Evolutionary conservation across 2,888 invertebrate genomes (phyloP).

Genomic region (Cheiracanthium punctorium): DNA sequence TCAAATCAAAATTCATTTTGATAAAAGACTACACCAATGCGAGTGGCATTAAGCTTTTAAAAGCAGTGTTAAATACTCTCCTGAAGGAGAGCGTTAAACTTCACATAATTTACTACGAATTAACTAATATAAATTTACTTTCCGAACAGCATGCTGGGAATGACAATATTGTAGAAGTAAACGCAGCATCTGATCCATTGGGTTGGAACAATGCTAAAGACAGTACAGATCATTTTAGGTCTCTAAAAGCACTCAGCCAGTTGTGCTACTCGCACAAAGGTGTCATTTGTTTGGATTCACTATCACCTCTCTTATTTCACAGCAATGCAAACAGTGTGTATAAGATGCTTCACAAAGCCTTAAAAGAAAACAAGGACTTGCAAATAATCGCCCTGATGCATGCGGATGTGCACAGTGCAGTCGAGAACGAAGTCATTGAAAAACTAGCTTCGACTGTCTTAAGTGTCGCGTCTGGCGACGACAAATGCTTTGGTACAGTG

Average conservation of each 20-base stretch:
- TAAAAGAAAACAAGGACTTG: too few species aligned
- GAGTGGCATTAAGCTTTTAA: too few species aligned
- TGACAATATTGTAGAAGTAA: too few species aligned
- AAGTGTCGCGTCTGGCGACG: background rate
- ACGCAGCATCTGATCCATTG: slow-evolving; percentile 29
- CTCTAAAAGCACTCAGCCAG: background rate
- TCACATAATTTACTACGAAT: too few species aligned
- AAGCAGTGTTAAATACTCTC: too few species aligned
- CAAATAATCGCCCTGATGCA: slow-evolving; percentile 39
- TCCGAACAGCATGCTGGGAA: too few species aligned
- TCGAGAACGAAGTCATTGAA: slow-evolving; percentile 29
- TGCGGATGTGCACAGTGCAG: slow-evolving; percentile 23
- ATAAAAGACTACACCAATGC: too few species aligned
- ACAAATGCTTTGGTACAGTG: background rate
- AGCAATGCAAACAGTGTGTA: slow-evolving; percentile 28
- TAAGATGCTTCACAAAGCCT: slow-evolving; percentile 27
- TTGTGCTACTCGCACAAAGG: slow-evolving; percentile 13
- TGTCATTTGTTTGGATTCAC: slow-evolving; percentile 33
- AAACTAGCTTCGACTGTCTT: slow-evolving; percentile 36
- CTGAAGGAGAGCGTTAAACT: slow-evolving; percentile 16
- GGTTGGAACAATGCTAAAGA: slow-evolving; percentile 18
- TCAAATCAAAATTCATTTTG: too few species aligned
- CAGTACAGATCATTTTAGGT: background rate
- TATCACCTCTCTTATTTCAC: slow-evolving; percentile 38
- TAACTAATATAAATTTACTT: too few species aligned